A percentile compares a stretch with the other conserved stretches of the same genome.
Evolutionary conservation across 2,797 vertebrate genomes (phyloP).

Genomic region (Enteromius radiatus): DNA sequence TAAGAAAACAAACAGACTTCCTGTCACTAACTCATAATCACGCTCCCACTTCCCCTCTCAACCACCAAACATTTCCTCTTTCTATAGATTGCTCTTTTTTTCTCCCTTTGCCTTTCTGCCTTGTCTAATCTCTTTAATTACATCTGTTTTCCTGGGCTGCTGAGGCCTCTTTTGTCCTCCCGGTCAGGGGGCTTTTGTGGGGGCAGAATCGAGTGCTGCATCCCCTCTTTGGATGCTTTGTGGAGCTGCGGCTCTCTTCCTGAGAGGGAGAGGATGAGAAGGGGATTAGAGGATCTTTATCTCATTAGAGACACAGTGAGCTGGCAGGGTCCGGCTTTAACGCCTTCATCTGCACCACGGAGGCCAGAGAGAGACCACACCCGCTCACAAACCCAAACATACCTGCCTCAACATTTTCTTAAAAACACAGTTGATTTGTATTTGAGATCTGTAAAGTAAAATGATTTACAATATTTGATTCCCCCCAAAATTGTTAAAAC

Average conservation of each 20-base stretch:
- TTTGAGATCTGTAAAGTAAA: neutral
- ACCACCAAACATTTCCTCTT: constrained; percentile 40
- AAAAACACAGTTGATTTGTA: neutral
- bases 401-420: neutral
- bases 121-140: constrained; percentile 81
- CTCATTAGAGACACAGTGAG: constrained; percentile 76
- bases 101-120: constrained; percentile 34
- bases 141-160: constrained; percentile 75
- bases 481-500: no score
- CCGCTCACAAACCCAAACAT: neutral
- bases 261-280: constrained; percentile 79
- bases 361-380: constrained; percentile 11
- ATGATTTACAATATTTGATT: no score
- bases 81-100: constrained; percentile 55
- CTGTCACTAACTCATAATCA: constrained; percentile 44
- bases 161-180: constrained; percentile 78
- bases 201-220: constrained; percentile 43
- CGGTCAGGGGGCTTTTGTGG: constrained; percentile 71
- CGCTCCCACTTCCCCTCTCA: constrained; percentile 32
- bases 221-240: constrained; percentile 51
- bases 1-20: constrained; percentile 42
- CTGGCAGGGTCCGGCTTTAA: constrained; percentile 67
- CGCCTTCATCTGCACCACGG: constrained; percentile 65
- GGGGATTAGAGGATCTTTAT: constrained; percentile 84
- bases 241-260: constrained; percentile 67